Conservation (phyloP, 2,113 vertebrate genomes). For the Athene noctua region DNA sequence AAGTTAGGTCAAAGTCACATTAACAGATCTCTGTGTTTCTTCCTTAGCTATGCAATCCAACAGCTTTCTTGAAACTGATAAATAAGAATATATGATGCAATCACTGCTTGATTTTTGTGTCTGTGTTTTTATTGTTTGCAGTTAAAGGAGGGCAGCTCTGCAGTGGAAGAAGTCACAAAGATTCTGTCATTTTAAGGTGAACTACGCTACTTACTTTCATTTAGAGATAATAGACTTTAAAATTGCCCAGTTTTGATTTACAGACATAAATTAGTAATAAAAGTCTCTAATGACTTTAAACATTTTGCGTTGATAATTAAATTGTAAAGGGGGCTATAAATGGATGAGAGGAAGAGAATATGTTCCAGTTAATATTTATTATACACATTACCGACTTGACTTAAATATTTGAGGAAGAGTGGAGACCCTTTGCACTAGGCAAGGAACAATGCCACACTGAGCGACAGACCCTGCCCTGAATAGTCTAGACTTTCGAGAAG, state of each 20-base stretch:
- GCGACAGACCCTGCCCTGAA: not conserved
- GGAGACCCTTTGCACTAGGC: not conserved
- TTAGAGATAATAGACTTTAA: slow-evolving; percentile 12
- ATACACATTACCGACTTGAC: not conserved
- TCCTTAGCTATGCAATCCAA: not conserved
- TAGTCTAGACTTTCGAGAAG: not conserved
- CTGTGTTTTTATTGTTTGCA: not conserved
- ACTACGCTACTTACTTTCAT: not conserved
- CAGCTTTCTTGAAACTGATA: not conserved
- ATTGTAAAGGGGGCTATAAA: not conserved
- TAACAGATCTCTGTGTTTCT: not conserved
- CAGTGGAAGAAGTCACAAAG: not conserved
- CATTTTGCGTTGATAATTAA: slow-evolving; percentile 3
- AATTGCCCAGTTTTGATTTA: slow-evolving; percentile 37
- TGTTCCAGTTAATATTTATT: slow-evolving; percentile 18
- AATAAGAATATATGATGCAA: not conserved
- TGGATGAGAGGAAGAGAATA: not conserved
- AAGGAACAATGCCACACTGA: not conserved
- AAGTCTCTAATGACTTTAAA: slow-evolving; percentile 36
- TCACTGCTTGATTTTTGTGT: not conserved
- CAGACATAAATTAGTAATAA: slow-evolving; percentile 44
- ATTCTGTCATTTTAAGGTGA: not conserved
- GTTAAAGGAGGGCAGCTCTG: not conserved
- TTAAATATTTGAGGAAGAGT: not conserved
- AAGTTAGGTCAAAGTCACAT: not conserved